Evolutionary conservation across 2,113 vertebrate species (phyloP).

Genomic region (Halcyon senegalensis): DNA sequence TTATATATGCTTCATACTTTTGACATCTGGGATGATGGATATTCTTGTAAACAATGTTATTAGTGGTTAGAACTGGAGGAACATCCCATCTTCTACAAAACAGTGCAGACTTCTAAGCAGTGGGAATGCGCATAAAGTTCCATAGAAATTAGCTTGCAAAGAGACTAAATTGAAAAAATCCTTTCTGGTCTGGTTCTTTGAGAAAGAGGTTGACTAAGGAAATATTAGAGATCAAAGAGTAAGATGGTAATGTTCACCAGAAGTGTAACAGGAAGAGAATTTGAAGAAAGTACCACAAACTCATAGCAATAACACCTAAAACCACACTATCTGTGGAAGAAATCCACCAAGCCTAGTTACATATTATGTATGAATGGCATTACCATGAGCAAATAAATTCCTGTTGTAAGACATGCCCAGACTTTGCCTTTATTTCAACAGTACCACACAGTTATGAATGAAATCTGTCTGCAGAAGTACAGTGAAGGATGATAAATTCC

Average conservation of each 20-base stretch:
- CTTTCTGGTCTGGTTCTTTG: background rate
- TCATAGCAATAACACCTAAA: background rate
- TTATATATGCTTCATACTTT: background rate
- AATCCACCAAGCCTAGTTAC: background rate
- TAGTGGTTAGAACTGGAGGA: background rate
- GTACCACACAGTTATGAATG: background rate
- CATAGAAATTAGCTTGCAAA: background rate
- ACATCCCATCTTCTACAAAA: background rate
- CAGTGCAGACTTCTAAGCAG: background rate
- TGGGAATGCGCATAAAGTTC: background rate
- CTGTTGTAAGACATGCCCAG: background rate
- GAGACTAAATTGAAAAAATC: background rate
- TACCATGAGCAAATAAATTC: background rate
- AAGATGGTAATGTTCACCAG: background rate
- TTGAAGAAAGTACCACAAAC: background rate
- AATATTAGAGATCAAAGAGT: background rate
- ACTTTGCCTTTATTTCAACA: background rate
- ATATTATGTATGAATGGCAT: background rate
- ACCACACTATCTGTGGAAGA: background rate
- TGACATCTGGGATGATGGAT: background rate
- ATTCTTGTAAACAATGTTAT: background rate
- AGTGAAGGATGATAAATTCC: background rate
- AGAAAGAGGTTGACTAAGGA: background rate
- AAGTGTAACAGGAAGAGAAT: background rate
- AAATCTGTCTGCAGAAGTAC: background rate